These are phyloP conservation scores for Scaptomyza reducta DNA, from an alignment of 2,888 invertebrate species.

Conservation along the genomic window DNA sequence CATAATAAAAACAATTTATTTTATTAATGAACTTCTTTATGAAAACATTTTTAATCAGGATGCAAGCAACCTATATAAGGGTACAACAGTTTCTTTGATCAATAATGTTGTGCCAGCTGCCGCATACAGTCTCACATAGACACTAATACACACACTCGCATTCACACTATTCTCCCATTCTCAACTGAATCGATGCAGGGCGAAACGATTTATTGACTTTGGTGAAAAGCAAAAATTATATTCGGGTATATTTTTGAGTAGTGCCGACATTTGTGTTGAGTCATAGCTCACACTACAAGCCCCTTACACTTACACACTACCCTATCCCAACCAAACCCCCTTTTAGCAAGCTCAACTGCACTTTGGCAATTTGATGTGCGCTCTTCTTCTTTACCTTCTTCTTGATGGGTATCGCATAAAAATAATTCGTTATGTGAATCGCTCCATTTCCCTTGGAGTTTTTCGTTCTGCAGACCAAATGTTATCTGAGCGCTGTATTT, in stretches of 20 bases:
- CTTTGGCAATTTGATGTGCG: slow-evolving; percentile 56
- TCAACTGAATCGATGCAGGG: slow-evolving; percentile 20
- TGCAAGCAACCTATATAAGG: neutral
- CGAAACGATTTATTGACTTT: slow-evolving; percentile 56
- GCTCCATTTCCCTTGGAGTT: slow-evolving; percentile 41
- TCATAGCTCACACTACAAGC: slow-evolving; percentile 6
- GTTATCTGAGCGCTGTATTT: slow-evolving; percentile 23
- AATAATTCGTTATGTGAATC: slow-evolving; percentile 67
- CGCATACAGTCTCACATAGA: neutral
- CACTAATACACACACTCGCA: neutral
- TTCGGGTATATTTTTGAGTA: slow-evolving; percentile 41
- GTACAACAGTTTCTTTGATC: slow-evolving; percentile 23
- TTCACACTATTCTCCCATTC: no score
- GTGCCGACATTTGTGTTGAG: slow-evolving; percentile 10
- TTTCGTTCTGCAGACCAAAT: slow-evolving; percentile 13
- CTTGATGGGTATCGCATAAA: slow-evolving; percentile 48
- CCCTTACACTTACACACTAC: neutral
- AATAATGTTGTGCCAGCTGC: slow-evolving; percentile 35
- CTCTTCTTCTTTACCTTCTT: slow-evolving; percentile 11
- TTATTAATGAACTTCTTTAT: no score
- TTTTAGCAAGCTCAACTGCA: slow-evolving; percentile 39
- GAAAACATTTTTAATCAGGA: no score
- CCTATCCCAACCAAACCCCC: neutral
- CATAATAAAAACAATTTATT: no score
- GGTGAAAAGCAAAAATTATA: slow-evolving; percentile 56